Base-by-base conservation (phyloP, 1,140 invertebrate genomes). In the Metopolophium dirhodum region DNA sequence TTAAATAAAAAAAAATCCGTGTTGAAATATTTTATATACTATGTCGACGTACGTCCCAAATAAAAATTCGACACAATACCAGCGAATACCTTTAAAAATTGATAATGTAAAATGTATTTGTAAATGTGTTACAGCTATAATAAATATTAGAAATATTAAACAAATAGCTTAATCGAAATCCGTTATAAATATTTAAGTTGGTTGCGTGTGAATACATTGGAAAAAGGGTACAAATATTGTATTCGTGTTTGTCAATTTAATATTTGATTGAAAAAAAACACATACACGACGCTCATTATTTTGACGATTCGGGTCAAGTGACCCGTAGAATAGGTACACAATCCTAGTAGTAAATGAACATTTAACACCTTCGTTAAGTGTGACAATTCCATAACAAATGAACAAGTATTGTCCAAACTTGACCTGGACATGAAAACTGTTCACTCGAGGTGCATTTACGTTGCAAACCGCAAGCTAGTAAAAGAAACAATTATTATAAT, bases 221-320 rank as follows among this genome's bases (percentile, higher is more conserved):
- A 77, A 77, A 20, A 14, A 18, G 14, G n/a, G 30, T 18, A n/a
- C 14, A 68, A n/a, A 77, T 77, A n/a, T 18, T n/a, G 14, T 77
- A 18, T 77, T 18, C n/a, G 20, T n/a, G n/a, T 18, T 77, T 35
- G 61, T 77, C n/a, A 77, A 77, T 77, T 77, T n/a, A n/a, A 20
- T 77, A 77, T 77, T 77, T 77, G 30, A 77, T 77, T 77, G n/a
- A 20, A n/a, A 30, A 57, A n/a, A 77, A 77, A 77, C 14, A 35
- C 6, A 77, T n/a, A 77, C 30, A 77, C 7, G 35, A 7, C 35
- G 77, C 22, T 83, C 37, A 23, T 83, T 83, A 83, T 83, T 35
- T 83, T 41, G 37, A 77, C n/a, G 61, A 77, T n/a, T n/a, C n/a
- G n/a, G 61, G 61, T 77, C n/a, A 77, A 77, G 61, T 77, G 61